A percentile compares a stretch with the other conserved stretches of the same genome.
phyloP scores from a whole-genome alignment of 1,140 invertebrate species.

The Drosophila lowei region DNA sequence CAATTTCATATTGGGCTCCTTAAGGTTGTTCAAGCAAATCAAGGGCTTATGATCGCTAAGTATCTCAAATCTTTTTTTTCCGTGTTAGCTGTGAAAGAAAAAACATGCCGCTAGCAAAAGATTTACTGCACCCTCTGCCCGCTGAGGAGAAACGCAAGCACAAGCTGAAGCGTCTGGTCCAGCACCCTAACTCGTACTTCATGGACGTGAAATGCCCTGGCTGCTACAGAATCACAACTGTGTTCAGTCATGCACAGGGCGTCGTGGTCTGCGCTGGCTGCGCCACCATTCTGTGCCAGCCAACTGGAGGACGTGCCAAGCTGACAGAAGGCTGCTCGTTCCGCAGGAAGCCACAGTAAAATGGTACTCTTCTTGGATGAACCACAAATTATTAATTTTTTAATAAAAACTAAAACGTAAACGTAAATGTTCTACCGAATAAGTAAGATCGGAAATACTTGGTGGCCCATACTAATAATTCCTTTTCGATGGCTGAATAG shows the following conservation, averaged over 20 bases:
- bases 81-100: too few species aligned
- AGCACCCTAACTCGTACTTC: constrained; percentile 99
- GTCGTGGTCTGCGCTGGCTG: constrained; percentile 99
- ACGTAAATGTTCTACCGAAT: too few species aligned
- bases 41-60: too few species aligned
- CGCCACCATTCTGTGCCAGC: constrained; percentile 98
- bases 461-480: too few species aligned
- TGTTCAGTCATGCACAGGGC: constrained; percentile 99
- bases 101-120: constrained; percentile 98
- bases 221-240: constrained; percentile 99
- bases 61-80: too few species aligned
- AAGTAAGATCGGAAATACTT: too few species aligned
- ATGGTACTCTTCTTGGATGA: constrained; percentile 61
- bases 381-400: constrained; percentile 81
- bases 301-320: constrained; percentile 98
- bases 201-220: constrained; percentile 99
- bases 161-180: constrained; percentile 98
- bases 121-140: constrained; percentile 97
- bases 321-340: constrained; percentile 99
- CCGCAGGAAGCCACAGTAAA: constrained; percentile 96
- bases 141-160: constrained; percentile 97
- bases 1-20: too few species aligned
- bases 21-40: too few species aligned
- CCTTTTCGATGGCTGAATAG: too few species aligned
- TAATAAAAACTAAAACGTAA: constrained; percentile 79